Evolutionary conservation across 2,113 vertebrate species (phyloP), one percentile per base, ranked within the genome.

Genomic region (Dolichallabes microphthalmus): DNA sequence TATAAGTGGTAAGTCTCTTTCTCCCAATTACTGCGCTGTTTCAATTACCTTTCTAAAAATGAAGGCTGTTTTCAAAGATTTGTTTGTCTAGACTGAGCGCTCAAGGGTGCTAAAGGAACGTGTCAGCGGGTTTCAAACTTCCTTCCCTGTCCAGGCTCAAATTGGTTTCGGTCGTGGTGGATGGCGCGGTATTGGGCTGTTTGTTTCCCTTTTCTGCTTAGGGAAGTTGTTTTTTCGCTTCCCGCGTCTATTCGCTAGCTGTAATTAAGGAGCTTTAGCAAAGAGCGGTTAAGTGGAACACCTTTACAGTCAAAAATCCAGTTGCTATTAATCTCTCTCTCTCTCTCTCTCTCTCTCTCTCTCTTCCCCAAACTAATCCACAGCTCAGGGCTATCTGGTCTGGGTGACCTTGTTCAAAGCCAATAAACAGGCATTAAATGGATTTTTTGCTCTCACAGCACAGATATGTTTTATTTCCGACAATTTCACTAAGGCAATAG

Each of bases 281-380:
- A 77, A 77, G 69, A 73, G 68, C 76, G 61, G 57, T 66, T 83
- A 83, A 90, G 83, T 87, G 86, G 84, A 90, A 88, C 85, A 61
- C 74, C 81, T 84, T 73, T 82, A 69, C 74, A 82, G 82, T 89
- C 86, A 84, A 64, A 73, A 45, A 68, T 76, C 39, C 85, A 81
- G 71, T 61, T 86, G 68, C 82, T 81, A 90, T 91, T 90, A 87
- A 90, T 90, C 84, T 90, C 82, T 64, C 69, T 66, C 73, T 78
- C 60, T 61, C 20, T 60, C 20, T 60, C 58, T 60, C 57, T 60
- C 58, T 60, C 17, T 89, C 84, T 89, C 82, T 64, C 69, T 57
- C 63, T 77, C 64, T 68, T 15, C 63, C 64, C 50, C 22, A 82
- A 77, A 64, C 74, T 83, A 80, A 83, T 85, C 77, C 60, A 84